Percentiles rank a stretch among this genome's conserved stretches.
Evolutionary conservation across 1,140 invertebrate genomes (phyloP).

Genomic region (Zaprionus africanus): DNA sequence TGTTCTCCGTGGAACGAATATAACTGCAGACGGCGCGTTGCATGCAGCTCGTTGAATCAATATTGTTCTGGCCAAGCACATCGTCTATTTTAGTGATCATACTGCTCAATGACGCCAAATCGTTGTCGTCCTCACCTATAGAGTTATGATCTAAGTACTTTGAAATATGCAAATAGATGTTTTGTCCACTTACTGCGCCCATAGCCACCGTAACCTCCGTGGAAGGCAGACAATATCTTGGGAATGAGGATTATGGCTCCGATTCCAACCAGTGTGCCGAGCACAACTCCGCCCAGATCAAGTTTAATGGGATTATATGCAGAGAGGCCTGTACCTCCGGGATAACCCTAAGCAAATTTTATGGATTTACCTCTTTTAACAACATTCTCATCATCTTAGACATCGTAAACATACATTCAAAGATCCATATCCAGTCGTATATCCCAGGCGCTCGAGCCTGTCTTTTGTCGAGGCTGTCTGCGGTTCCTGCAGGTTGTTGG

Average conservation of each 20-base stretch:
- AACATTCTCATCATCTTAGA: neutral
- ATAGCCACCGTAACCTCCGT: conserved; percentile 88
- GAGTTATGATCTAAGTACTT: neutral
- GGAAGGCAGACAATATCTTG: conserved; percentile 90
- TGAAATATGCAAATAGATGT: neutral
- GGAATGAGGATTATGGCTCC: conserved; percentile 91
- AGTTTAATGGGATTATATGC: conserved; percentile 90
- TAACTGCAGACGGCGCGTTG: conserved; percentile 91
- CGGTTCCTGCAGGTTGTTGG: conserved; percentile 58
- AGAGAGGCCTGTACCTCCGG: conserved; percentile 85
- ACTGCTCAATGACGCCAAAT: conserved; percentile 87
- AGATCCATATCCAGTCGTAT: conserved; percentile 79
- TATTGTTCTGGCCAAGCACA: conserved; percentile 89
- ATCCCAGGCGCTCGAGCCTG: conserved; percentile 76
- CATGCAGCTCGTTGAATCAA: conserved; percentile 91
- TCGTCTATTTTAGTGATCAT: conserved; percentile 90
- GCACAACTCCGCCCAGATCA: conserved; percentile 91
- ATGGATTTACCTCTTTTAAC: neutral
- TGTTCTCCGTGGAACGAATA: conserved; percentile 88
- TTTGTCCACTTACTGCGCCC: conserved; percentile 87
- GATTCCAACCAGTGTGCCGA: conserved; percentile 91
- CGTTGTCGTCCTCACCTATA: conserved; percentile 87
- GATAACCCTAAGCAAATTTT: conserved; percentile 60
- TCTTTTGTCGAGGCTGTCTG: conserved; percentile 72
- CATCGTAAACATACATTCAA: conserved; percentile 60